Percentiles rank a stretch among this genome's conserved stretches.
Evolutionary conservation across 2,797 vertebrate species (phyloP).

Genomic region (Sebastes itinus): DNA sequence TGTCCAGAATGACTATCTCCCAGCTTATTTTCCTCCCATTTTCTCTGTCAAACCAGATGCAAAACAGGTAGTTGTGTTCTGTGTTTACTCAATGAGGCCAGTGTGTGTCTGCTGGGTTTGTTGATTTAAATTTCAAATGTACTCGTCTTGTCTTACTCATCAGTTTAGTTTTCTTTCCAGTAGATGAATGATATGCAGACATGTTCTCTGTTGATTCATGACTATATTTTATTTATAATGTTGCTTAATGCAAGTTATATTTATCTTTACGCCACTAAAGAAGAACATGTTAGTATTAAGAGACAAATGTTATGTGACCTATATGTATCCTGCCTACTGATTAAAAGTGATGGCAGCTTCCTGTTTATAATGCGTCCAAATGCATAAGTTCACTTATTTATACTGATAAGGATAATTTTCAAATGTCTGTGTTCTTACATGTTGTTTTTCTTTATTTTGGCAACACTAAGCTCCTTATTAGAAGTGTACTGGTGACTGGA

Average conservation of each 20-base stretch:
- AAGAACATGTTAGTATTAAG: neutral
- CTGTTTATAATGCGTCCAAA: neutral
- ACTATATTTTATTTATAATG: neutral
- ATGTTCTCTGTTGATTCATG: neutral
- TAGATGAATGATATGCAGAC: slow-evolving; percentile 6
- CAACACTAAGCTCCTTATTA: neutral
- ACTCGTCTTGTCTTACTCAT: slow-evolving; percentile 13
- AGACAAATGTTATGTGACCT: neutral
- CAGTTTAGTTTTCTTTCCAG: neutral
- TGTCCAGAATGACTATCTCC: slow-evolving; percentile 16
- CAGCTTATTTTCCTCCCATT: neutral
- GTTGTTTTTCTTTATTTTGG: neutral
- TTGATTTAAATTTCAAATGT: slow-evolving; percentile 37
- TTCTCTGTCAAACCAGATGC: slow-evolving; percentile 40
- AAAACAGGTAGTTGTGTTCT: slow-evolving; percentile 37
- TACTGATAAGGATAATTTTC: neutral
- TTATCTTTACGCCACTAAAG: neutral
- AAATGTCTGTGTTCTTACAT: neutral
- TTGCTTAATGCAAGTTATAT: neutral
- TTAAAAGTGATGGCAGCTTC: neutral
- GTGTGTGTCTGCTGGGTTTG: neutral
- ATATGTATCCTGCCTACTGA: neutral
- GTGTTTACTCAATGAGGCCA: slow-evolving; percentile 25
- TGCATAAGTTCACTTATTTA: neutral
- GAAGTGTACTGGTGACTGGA: neutral